Percentiles rank a stretch among this genome's conserved stretches.
Conservation (phyloP, 2,888 invertebrate genomes). For the Andrena camellia region DNA sequence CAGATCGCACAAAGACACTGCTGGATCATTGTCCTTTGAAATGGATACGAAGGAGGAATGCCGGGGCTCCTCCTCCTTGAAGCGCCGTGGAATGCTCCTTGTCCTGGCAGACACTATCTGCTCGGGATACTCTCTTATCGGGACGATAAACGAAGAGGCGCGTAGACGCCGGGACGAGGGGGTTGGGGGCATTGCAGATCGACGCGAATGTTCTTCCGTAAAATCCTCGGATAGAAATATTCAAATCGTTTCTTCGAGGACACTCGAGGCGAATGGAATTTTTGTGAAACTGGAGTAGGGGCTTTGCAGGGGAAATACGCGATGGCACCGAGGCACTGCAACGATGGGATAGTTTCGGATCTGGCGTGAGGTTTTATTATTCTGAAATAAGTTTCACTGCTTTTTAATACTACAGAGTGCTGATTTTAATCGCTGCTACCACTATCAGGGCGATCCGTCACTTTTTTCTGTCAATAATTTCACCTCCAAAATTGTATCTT, state of each 20-base stretch:
- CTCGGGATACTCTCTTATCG: slow-evolving; percentile 54
- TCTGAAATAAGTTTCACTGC: background rate
- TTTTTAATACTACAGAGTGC: background rate
- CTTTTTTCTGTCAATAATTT: too few species aligned
- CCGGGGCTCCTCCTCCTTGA: slow-evolving; percentile 43
- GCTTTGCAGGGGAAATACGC: slow-evolving; percentile 10
- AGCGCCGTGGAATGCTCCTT: slow-evolving; percentile 63
- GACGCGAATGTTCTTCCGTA: slow-evolving; percentile 26
- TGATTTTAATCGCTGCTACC: too few species aligned
- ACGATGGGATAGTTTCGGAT: background rate
- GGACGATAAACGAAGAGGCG: slow-evolving; percentile 54
- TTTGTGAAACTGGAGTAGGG: background rate
- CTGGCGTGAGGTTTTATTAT: background rate
- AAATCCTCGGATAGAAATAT: slow-evolving; percentile 26
- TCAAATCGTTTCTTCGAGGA: slow-evolving; percentile 18
- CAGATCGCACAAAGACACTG: slow-evolving; percentile 79
- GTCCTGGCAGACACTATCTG: slow-evolving; percentile 60
- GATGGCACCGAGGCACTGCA: background rate
- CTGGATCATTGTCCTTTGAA: slow-evolving; percentile 78
- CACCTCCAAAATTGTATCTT: too few species aligned
- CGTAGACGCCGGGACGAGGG: background rate
- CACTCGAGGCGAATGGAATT: background rate
- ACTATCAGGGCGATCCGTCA: too few species aligned
- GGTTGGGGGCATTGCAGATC: slow-evolving; percentile 30
- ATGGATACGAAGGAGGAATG: slow-evolving; percentile 70